Base-by-base conservation (phyloP, 2,797 vertebrate genomes). In the Muraenolepis orangiensis region DNA sequence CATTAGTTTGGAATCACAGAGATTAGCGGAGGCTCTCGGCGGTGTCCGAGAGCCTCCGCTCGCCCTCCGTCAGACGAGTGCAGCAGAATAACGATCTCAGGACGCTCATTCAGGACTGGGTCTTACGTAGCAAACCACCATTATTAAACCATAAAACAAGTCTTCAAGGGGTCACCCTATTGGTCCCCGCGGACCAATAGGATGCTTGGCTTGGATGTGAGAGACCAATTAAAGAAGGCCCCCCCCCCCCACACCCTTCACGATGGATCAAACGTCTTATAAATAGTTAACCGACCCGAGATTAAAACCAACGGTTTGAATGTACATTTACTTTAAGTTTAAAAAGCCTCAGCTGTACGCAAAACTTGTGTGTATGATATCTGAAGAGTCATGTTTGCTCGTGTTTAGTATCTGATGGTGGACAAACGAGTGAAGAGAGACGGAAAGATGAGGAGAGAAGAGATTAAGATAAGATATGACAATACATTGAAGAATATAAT, bases 81-180 rank as follows among this genome's bases (percentile, higher is more conserved):
- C 46, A 57, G n/a, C 46, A 57, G 46, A 57, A 57, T 57, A 57
- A 57, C n/a, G 46, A 57, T 6, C 46, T 23, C 46, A n/a, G n/a
- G n/a, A 18, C 46, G 14, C 46, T 8, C 46, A 3, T 5, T 6
- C n/a, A n/a, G 46, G 46, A 57, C 46, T 6, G 46, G 6, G 46
- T 57, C 46, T 57, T 57, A 57, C n/a, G 46, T 57, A 57, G 46
- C 4, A 20, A n/a, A 23, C 46, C n/a, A 57, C 46, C 46, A 10
- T 57, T 57, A 57, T 57, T 57, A 57, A n/a, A 57, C 46, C n/a
- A n/a, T 57, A 57, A 57, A 57, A 57, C 46, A 57, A 57, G 46
- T 20, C 46, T 57, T 57, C 7, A n/a, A n/a, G 18, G 46, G 20
- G 46, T 57, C 46, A 8, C n/a, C 46, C 18, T n/a, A 7, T 57